phyloP scores from a whole-genome alignment of 30 jellyfish, hydroid and myxozoan species.

The Chrysaora quinquecirrha region DNA sequence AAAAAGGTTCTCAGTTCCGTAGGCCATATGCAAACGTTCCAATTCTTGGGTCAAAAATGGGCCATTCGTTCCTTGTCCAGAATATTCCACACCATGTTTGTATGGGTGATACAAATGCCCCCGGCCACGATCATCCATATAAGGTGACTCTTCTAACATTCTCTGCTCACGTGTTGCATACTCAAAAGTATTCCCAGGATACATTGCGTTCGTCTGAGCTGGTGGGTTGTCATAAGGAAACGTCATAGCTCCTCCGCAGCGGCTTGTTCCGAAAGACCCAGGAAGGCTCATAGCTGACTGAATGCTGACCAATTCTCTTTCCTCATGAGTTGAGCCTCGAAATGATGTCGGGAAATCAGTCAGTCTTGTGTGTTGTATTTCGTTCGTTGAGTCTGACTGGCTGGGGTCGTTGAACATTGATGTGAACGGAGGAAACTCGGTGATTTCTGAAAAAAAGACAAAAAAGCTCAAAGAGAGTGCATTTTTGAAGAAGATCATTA shows the following conservation, averaged over 20 bases:
- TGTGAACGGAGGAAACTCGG: constrained; percentile 25
- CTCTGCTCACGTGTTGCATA: constrained; percentile 22
- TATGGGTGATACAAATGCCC: constrained; percentile 19
- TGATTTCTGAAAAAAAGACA: constrained; percentile 2
- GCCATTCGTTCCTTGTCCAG: constrained; percentile 40
- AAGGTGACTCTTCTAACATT: constrained; percentile 36
- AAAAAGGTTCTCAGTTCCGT: constrained; percentile 36
- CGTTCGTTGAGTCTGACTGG: neutral
- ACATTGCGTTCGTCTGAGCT: neutral
- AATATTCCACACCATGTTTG: constrained; percentile 46
- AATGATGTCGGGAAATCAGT: constrained; percentile 45
- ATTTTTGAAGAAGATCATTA: too few relatives aligned
- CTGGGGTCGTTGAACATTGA: constrained; percentile 33
- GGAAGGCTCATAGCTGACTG: constrained; percentile 68
- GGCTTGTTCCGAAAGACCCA: constrained; percentile 7
- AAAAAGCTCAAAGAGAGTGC: too few relatives aligned
- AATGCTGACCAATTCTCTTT: constrained; percentile 53
- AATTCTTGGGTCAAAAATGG: constrained; percentile 66
- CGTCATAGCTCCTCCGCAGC: constrained; percentile 23
- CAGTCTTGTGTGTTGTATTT: constrained; percentile 3
- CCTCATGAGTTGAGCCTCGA: constrained; percentile 61
- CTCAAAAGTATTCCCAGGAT: constrained; percentile 17
- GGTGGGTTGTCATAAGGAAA: constrained; percentile 50
- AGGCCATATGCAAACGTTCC: constrained; percentile 62
- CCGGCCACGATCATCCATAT: constrained; percentile 40